Evolutionary conservation across 2,888 invertebrate genomes (phyloP).

Genomic region (Phengaris alcon): DNA sequence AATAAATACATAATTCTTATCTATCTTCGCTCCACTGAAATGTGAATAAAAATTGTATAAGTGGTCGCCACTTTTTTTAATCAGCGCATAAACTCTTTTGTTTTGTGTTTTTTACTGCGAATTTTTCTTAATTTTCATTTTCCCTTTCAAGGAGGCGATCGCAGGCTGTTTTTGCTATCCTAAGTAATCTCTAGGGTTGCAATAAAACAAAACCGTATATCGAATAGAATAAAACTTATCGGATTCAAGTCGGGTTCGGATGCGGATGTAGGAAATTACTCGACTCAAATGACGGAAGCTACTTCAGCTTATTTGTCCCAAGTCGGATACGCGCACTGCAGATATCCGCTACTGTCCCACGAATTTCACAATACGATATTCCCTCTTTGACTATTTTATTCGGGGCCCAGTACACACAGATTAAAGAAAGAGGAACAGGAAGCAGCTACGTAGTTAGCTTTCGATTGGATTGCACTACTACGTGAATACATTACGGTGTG

Average conservation of each 20-base stretch:
- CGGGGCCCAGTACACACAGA: too few species aligned
- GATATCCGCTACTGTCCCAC: conserved; percentile 47
- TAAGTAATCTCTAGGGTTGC: not conserved
- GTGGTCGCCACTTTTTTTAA: too few species aligned
- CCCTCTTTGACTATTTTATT: not conserved
- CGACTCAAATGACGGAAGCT: conserved; percentile 58
- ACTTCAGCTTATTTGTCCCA: conserved; percentile 56
- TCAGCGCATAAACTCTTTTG: too few species aligned
- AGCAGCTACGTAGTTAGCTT: too few species aligned
- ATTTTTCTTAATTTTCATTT: not conserved
- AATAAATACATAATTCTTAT: too few species aligned
- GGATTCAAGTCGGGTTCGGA: conserved; percentile 45
- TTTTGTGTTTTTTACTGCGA: too few species aligned
- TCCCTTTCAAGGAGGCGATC: not conserved
- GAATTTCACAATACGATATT: conserved; percentile 40
- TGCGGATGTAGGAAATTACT: conserved; percentile 57
- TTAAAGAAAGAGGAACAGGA: too few species aligned
- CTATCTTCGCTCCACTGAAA: too few species aligned
- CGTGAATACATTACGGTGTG: too few species aligned
- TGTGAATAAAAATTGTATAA: too few species aligned
- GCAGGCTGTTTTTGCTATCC: not conserved
- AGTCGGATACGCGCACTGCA: conserved; percentile 51
- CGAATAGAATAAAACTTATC: conserved; percentile 31
- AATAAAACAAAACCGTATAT: conserved; percentile 13
- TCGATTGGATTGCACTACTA: too few species aligned